phyloP scores from a whole-genome alignment of 2,113 vertebrate species.

The Microcebus griseorufus region DNA sequence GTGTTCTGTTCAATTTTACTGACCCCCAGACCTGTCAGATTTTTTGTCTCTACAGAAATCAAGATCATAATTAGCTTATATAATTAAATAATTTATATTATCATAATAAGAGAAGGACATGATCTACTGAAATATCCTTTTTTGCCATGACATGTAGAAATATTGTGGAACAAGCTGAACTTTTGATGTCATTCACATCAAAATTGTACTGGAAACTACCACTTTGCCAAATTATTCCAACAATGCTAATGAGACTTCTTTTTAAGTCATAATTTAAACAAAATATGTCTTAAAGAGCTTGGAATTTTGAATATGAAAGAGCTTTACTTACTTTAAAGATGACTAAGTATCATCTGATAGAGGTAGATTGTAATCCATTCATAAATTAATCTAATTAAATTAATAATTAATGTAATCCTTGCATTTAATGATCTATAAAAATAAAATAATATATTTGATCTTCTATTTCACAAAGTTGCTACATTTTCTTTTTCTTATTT shows the following conservation, averaged over 20 bases:
- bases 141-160: constrained; percentile 17
- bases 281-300: constrained; percentile 12
- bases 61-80: constrained; percentile 39
- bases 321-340: not conserved
- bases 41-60: constrained; percentile 42
- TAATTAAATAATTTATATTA: constrained; percentile 60
- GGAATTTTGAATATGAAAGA: constrained; percentile 30
- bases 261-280: constrained; percentile 20
- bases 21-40: constrained; percentile 10
- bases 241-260: not conserved
- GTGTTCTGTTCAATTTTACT: not conserved
- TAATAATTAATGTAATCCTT: not conserved
- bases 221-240: constrained; percentile 33
- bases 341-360: not conserved
- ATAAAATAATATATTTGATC: constrained; percentile 26
- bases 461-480: constrained; percentile 17
- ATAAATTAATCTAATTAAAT: not conserved
- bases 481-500: not conserved
- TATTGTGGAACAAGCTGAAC: not conserved
- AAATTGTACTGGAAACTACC: constrained; percentile 7
- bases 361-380: not conserved
- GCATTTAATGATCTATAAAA: not conserved
- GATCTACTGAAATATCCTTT: constrained; percentile 34
- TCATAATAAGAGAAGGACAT: constrained; percentile 40
- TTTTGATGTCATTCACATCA: not conserved